Percentiles rank a stretch among this genome's conserved stretches.
These are phyloP conservation scores for Drosophila novamexicana DNA, from an alignment of 1,140 invertebrate genomes.

Conservation along the genomic window DNA sequence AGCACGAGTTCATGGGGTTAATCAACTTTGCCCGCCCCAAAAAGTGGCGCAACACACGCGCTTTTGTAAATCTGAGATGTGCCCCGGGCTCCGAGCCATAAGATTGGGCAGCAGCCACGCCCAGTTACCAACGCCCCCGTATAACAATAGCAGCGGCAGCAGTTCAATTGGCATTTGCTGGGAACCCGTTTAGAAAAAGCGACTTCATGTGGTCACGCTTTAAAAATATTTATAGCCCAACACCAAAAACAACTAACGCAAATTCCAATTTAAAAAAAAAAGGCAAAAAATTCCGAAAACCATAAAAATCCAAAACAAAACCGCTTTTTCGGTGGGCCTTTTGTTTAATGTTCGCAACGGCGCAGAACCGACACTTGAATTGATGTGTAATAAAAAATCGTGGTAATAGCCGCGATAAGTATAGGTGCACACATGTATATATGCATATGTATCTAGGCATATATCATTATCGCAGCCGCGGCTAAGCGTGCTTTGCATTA, in stretches of 20 bases:
- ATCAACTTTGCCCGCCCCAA: conserved; percentile 31
- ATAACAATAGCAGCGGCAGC: conserved; percentile 13
- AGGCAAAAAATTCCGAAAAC: background rate
- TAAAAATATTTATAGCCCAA: conserved; percentile 63
- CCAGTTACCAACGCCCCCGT: conserved; percentile 22
- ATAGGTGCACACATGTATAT: conserved; percentile 17
- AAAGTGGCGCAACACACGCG: conserved; percentile 18
- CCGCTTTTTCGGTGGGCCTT: conserved; percentile 25
- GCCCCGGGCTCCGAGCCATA: conserved; percentile 3
- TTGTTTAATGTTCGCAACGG: conserved; percentile 25
- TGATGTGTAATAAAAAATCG: conserved; percentile 55
- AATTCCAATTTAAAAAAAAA: conserved; percentile 30
- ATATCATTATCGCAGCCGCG: conserved; percentile 49
- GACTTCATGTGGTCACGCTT: conserved; percentile 71
- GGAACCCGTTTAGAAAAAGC: conserved; percentile 43
- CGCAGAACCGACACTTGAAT: conserved; percentile 55
- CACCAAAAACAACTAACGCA: conserved; percentile 45
- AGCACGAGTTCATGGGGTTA: conserved; percentile 35
- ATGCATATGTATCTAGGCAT: conserved; percentile 18
- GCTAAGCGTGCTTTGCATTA: conserved; percentile 62
- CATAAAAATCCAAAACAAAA: conserved; percentile 10
- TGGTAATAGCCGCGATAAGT: conserved; percentile 34
- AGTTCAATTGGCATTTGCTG: conserved; percentile 45
- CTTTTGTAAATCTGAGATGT: conserved; percentile 19
- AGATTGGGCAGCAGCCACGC: conserved; percentile 8